Base-by-base conservation (phyloP, 2,888 invertebrate genomes). In the Chrysopilus asiliformis region DNA sequence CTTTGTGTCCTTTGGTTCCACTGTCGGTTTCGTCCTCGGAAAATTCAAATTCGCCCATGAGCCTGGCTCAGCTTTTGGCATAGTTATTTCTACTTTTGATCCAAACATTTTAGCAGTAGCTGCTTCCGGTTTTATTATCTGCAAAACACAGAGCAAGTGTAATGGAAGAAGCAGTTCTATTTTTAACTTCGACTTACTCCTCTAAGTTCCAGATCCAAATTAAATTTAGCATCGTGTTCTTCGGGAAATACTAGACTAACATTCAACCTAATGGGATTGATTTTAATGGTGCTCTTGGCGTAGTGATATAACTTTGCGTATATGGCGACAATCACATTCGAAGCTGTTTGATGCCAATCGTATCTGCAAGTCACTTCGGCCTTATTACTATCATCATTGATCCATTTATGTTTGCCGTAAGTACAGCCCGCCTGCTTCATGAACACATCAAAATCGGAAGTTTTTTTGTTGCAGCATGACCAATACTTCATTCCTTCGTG, bases 401-500 rank as follows among this genome's bases (percentile, higher is more conserved):
- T 68, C 94, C 95, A 98, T 41, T 79, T 66, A 64, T 98, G 98
- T 32, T 68, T 68, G 4, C 93, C 95, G 39, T 70, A 68, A 4
- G 72, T 69, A 56, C 98, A 99, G 0, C 98, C 98, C 34, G 74
- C 76, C 67, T 97, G 97, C 36, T 78, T 81, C 38, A 98, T 68
- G 56, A 98, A 99, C 2, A 73, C 74, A 38, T 84, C 75, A 57
- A 99, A 99, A 57, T 99, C 97, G 1, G 87, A 79, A 0, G 97
- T 97, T 53, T 80, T 77, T 52, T 80, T 82, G 49, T 83, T 77
- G 55, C 98, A 98, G 56, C 98, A 99, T 0, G 91, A 83, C 95
- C 95, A 97, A 61, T 77, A 97, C 58, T 97, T 97, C 57, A 94
- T 67, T 1, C 94, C 95, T 67, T 97, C 95, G 51, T 97, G 95